Base-by-base conservation (phyloP, 2,888 invertebrate genomes). In the Drosophila gaucha region DNA sequence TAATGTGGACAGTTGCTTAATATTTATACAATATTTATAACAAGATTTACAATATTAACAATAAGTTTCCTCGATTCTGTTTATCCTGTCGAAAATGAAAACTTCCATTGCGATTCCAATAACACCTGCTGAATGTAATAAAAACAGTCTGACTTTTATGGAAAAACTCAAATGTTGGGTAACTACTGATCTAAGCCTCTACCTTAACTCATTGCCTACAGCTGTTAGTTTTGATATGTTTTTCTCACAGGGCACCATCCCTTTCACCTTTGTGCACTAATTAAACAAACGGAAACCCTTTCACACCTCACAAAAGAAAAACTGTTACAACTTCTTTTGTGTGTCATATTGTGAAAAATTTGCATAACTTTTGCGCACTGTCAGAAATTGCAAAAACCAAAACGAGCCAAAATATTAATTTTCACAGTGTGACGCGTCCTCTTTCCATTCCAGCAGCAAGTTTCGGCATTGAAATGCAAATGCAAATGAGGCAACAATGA, bases 371-470 rank as follows among this genome's bases (percentile, higher is more conserved):
- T 71, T 78, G 85, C 86, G 71, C 74, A 78, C 50, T 76, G 57
- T 68, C 74, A 76, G 67, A 69, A 80, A 58, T 67, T 57, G 62
- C 62, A 55, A 76, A 68, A 83, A 67, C 72, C 86, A 62, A 83
- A 83, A 58, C 67, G 71, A 59, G 76, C 74, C 55, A 86, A 90
- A 89, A 87, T 89, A 90, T 90, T 87, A 89, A 89, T 90, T 90
- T 90, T 89, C 89, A 88, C 89, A 89, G 89, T 89, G 71, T 83
- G 89, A 80, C 78, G 57, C 69, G 68, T 80, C 58, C 71, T 44
- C 43, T 14, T 46, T n/a, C 14, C 44, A n/a, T 46, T 47, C 31
- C 39, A 6, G 9, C 35, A 6, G 16, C 49, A 20, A 12, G 28
- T 65, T 33, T 6, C 30, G 66, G 52, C 67, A 88, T 89, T 87